Conservation (phyloP, 2,888 invertebrate species). For the Peribatodes rhomboidaria region DNA sequence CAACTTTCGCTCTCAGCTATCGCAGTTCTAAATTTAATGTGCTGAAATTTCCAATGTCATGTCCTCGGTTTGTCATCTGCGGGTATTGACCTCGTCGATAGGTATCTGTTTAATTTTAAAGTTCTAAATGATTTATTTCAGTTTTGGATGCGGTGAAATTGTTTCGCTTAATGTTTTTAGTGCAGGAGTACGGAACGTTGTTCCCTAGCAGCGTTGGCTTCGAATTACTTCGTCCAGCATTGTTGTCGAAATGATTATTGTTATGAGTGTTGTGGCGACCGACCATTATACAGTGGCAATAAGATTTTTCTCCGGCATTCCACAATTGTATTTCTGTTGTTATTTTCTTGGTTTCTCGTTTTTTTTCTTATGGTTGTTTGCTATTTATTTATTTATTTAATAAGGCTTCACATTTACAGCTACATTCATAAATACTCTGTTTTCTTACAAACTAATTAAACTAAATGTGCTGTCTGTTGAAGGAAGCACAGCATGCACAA, state of each 20-base stretch:
- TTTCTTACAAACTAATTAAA: background rate
- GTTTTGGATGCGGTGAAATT: conserved; percentile 5
- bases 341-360: conserved; percentile 11
- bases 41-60: conserved; percentile 36
- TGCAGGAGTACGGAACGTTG: background rate
- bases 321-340: conserved; percentile 14
- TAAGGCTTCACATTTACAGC: too few relatives aligned
- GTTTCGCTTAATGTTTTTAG: background rate
- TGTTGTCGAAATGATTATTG: conserved; percentile 34
- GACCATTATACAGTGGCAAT: conserved; percentile 13
- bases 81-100: conserved; percentile 39
- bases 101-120: conserved; percentile 7
- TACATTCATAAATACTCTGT: too few relatives aligned
- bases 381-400: too few relatives aligned
- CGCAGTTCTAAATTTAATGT: conserved; percentile 40
- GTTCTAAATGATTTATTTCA: conserved; percentile 3
- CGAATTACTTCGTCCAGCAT: conserved; percentile 26
- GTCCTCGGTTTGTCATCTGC: conserved; percentile 35
- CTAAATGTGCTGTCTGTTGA: too few relatives aligned
- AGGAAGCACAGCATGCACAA: too few relatives aligned
- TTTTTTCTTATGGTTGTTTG: too few relatives aligned
- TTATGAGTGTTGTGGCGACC: conserved; percentile 35
- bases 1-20: conserved; percentile 40
- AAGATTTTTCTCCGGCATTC: conserved; percentile 15
- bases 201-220: conserved; percentile 3